A percentile compares a stretch with the other conserved stretches of the same genome.
These are phyloP conservation scores for Lethocerus indicus DNA, from an alignment of 1,140 invertebrate genomes.

Conservation along the genomic window DNA sequence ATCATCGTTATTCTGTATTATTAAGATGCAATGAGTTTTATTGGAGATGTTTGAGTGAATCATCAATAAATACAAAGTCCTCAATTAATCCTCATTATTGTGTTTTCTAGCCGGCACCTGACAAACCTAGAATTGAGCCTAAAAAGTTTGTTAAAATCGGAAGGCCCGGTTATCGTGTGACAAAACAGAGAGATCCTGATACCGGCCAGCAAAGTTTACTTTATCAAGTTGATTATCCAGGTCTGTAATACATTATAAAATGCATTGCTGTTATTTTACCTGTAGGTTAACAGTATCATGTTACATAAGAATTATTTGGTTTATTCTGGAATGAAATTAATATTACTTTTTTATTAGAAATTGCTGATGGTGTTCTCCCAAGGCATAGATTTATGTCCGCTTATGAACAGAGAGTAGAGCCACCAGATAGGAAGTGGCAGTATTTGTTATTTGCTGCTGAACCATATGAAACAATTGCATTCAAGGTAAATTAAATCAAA, in stretches of 20 bases:
- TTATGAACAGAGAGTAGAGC: conserved; percentile 98
- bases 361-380: conserved; percentile 82
- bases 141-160: conserved; percentile 99
- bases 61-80: too few species aligned
- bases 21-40: too few species aligned
- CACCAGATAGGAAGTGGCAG: conserved; percentile 98
- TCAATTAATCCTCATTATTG: too few species aligned
- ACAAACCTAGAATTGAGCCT: conserved; percentile 88
- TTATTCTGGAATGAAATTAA: background rate
- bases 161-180: conserved; percentile 95
- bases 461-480: conserved; percentile 98
- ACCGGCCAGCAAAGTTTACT: conserved; percentile 90
- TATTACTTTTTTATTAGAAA: conserved; percentile 43
- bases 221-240: conserved; percentile 94
- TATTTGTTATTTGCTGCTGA: conserved; percentile 99
- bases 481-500: conserved; percentile 61
- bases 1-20: too few species aligned
- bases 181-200: conserved; percentile 93
- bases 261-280: too few species aligned
- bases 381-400: conserved; percentile 99
- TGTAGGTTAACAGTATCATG: conserved; percentile 1
- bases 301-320: background rate
- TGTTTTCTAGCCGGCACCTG: conserved; percentile 57
- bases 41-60: too few species aligned
- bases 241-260: too few species aligned